phyloP scores from a whole-genome alignment of 2,888 invertebrate species.

The Acronicta leporina region DNA sequence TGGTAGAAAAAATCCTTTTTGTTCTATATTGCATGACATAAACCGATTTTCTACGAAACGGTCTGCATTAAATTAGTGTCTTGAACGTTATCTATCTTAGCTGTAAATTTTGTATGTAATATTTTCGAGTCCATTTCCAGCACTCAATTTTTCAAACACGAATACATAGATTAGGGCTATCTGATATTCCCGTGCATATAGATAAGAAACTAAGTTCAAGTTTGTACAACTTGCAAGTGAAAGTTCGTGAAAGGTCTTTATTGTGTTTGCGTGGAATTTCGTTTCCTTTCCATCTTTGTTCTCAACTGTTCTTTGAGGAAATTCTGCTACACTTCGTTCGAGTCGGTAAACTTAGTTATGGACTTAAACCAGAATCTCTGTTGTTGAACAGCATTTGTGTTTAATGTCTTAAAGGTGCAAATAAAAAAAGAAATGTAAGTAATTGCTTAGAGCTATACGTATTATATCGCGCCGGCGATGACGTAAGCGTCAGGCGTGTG shows the following conservation, averaged over 20 bases:
- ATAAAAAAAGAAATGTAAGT: constrained; percentile 41
- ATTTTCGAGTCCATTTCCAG: background rate
- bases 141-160: constrained; percentile 20
- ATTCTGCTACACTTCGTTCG: constrained; percentile 65
- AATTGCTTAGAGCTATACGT: constrained; percentile 37
- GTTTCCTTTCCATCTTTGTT: constrained; percentile 73
- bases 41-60: constrained; percentile 2
- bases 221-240: constrained; percentile 57
- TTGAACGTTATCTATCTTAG: too few species aligned
- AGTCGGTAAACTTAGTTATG: constrained; percentile 65
- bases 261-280: constrained; percentile 72
- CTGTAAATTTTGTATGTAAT: background rate
- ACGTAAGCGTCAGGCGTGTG: constrained; percentile 6
- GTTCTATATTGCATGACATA: constrained; percentile 23
- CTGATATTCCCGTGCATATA: constrained; percentile 36
- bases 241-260: constrained; percentile 73
- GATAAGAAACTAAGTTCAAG: constrained; percentile 51
- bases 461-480: constrained; percentile 2
- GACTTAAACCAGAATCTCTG: constrained; percentile 69
- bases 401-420: constrained; percentile 46
- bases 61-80: background rate
- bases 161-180: constrained; percentile 47
- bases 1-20: constrained; percentile 53
- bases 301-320: constrained; percentile 61
- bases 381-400: constrained; percentile 59